Conservation (phyloP, 2,113 vertebrate genomes). For the Nibea coibor region DNA sequence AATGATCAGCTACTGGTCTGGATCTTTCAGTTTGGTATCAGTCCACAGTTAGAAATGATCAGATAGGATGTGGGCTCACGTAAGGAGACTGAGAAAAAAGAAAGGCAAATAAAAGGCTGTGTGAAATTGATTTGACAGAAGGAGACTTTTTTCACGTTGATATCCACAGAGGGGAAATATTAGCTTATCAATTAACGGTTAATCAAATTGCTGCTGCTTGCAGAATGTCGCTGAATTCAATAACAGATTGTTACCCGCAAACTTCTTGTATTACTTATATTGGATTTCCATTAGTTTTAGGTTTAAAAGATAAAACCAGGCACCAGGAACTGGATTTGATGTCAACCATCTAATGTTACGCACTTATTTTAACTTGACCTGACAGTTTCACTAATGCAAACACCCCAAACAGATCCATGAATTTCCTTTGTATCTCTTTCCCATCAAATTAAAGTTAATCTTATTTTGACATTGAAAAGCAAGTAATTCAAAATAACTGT, state of each 20-base stretch:
- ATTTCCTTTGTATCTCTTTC: not conserved
- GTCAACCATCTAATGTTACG: not conserved
- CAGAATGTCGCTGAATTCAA: constrained; percentile 23
- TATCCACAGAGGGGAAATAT: constrained; percentile 16
- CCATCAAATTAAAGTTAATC: not conserved
- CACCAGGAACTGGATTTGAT: not conserved
- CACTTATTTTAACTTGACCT: not conserved
- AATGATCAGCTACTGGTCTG: not conserved
- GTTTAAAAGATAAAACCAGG: not conserved
- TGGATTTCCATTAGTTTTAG: not conserved
- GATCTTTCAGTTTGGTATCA: constrained; percentile 5
- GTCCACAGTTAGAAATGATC: not conserved
- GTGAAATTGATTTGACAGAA: constrained; percentile 21
- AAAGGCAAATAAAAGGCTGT: not conserved
- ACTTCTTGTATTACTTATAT: not conserved
- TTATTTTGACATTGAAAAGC: not conserved
- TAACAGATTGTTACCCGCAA: not conserved
- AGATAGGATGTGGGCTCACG: not conserved
- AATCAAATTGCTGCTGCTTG: constrained; percentile 6
- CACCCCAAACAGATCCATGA: not conserved
- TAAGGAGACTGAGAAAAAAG: not conserved
- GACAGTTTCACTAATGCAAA: not conserved
- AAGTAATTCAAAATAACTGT: not conserved
- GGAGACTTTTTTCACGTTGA: constrained; percentile 13
- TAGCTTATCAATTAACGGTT: constrained; percentile 4